Conservation (phyloP, 2,797 vertebrate species). For the Tangara arthus region DNA sequence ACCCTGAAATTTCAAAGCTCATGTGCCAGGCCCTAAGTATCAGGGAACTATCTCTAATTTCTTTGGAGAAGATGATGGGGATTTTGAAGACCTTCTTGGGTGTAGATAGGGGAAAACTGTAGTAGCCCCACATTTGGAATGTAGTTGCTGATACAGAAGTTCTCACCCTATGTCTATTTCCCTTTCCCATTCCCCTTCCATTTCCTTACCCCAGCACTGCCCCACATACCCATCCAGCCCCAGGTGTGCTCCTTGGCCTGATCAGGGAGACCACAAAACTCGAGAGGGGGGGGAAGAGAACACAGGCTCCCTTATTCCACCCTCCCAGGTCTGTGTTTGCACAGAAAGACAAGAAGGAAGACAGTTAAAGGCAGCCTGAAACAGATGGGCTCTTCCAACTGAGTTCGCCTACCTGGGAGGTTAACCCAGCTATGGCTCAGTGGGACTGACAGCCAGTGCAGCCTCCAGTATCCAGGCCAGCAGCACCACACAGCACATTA, state of each 20-base stretch:
- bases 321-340: background rate
- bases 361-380: background rate
- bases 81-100: background rate
- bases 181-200: background rate
- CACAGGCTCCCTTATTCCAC: background rate
- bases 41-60: background rate
- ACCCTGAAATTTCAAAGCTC: background rate
- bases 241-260: background rate
- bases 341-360: background rate
- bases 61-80: background rate
- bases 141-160: background rate
- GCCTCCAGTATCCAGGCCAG: background rate
- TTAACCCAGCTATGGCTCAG: background rate
- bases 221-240: background rate
- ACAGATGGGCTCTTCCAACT: background rate
- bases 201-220: background rate
- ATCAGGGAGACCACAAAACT: background rate
- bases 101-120: background rate
- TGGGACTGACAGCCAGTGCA: background rate
- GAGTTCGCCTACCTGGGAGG: background rate
- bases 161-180: background rate
- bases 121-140: background rate
- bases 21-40: background rate
- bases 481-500: background rate
- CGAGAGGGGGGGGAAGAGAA: background rate